Evolutionary conservation across 1,140 invertebrate genomes (phyloP).

Genomic region (Drosophila leontia): DNA sequence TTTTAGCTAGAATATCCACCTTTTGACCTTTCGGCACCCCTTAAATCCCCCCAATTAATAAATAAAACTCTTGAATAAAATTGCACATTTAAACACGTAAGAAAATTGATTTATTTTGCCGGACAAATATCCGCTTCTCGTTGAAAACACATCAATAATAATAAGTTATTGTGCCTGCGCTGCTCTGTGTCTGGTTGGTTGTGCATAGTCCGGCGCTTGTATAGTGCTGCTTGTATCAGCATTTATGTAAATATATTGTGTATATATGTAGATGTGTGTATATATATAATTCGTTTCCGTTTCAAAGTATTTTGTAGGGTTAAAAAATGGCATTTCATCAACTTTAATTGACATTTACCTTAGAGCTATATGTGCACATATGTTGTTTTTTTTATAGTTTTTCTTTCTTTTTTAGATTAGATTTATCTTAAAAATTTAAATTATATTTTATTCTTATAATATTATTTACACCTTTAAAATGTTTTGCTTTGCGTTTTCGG

Average conservation of each 20-base stretch:
- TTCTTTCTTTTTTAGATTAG: conserved; percentile 3
- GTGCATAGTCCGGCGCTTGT: conserved; percentile 31
- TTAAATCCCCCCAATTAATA: no score
- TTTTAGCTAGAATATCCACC: no score
- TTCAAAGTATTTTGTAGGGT: conserved; percentile 43
- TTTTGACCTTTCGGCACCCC: background rate
- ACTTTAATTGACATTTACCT: conserved; percentile 58
- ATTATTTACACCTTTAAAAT: conserved; percentile 32
- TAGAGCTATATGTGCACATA: conserved; percentile 61
- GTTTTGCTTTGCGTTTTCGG: conserved; percentile 18
- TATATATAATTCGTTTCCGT: conserved; percentile 34
- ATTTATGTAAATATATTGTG: conserved; percentile 25
- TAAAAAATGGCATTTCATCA: conserved; percentile 55
- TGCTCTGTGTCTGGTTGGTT: conserved; percentile 17
- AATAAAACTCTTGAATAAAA: background rate
- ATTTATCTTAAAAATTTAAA: conserved; percentile 21
- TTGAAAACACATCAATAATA: conserved; percentile 45
- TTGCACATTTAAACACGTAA: conserved; percentile 38
- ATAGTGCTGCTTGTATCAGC: conserved; percentile 25
- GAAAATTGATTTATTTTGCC: conserved; percentile 44
- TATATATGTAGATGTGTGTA: background rate
- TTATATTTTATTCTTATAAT: background rate
- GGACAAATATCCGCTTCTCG: conserved; percentile 35
- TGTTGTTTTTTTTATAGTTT: conserved; percentile 2
- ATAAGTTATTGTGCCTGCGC: conserved; percentile 52